Evolutionary conservation across 2,797 vertebrate genomes (phyloP).

Genomic region (Forpus xanthops): DNA sequence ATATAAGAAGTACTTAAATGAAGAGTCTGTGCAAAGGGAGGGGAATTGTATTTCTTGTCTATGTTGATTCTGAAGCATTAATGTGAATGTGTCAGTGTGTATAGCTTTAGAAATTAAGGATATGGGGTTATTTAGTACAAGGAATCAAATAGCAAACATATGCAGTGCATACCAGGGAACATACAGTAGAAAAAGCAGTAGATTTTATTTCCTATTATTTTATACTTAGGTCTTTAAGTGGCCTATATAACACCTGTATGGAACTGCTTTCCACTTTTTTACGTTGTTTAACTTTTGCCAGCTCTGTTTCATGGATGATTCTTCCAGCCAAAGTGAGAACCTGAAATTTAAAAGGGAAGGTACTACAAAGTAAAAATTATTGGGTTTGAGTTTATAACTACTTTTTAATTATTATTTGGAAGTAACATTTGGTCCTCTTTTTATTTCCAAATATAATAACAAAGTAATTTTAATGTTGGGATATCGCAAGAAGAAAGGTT

Average conservation of each 20-base stretch:
- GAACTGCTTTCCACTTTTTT: neutral
- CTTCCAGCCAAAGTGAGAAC: neutral
- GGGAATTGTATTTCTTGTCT: neutral
- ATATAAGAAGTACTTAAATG: neutral
- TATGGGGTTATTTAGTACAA: neutral
- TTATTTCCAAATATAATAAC: conserved; percentile 49
- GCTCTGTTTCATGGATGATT: neutral
- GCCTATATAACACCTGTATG: neutral
- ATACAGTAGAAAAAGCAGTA: neutral
- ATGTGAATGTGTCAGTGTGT: neutral
- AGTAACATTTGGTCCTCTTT: neutral
- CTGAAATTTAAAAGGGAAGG: neutral
- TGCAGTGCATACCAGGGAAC: neutral
- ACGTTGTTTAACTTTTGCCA: neutral
- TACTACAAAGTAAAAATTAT: neutral
- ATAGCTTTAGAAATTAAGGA: neutral
- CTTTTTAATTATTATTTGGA: neutral
- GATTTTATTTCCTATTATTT: neutral
- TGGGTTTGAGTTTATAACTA: neutral
- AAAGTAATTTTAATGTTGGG: conserved; percentile 45
- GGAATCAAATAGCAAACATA: neutral
- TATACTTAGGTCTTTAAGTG: neutral
- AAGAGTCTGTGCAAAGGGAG: neutral
- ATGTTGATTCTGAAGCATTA: neutral
- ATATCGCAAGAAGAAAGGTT: conserved; percentile 62